These are phyloP conservation scores for Bombyx mandarina DNA, from an alignment of 1,140 invertebrate species.

Conservation along the genomic window DNA sequence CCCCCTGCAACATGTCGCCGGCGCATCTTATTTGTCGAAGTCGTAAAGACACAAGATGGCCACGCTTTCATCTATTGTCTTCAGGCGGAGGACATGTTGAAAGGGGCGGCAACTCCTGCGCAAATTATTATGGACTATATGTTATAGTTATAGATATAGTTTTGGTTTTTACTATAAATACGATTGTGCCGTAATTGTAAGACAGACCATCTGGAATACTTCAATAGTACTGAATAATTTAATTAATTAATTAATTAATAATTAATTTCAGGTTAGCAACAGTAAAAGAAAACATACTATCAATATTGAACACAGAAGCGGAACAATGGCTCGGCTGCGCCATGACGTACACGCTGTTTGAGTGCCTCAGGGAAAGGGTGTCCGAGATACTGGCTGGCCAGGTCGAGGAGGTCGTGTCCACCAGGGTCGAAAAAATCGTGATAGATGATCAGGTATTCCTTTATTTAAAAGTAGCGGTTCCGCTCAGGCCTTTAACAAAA, in stretches of 20 bases:
- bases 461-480: neutral
- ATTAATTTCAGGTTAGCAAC: slow-evolving; percentile 73
- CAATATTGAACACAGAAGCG: slow-evolving; percentile 79
- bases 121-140: too few relatives aligned
- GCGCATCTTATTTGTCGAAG: too few relatives aligned
- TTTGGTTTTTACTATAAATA: too few relatives aligned
- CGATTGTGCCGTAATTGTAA: too few relatives aligned
- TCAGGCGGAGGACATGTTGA: too few relatives aligned
- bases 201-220: too few relatives aligned
- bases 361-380: slow-evolving; percentile 89
- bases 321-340: slow-evolving; percentile 87
- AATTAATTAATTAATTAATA: slow-evolving; percentile 13
- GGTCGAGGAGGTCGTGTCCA: slow-evolving; percentile 70
- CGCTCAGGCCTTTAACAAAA: neutral
- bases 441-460: slow-evolving; percentile 57
- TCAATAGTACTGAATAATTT: neutral
- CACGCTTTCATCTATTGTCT: too few relatives aligned
- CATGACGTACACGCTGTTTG: slow-evolving; percentile 96
- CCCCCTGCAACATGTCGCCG: too few relatives aligned
- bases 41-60: too few relatives aligned
- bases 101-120: too few relatives aligned
- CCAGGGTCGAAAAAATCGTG: slow-evolving; percentile 62
- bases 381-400: slow-evolving; percentile 80
- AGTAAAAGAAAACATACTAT: slow-evolving; percentile 81
- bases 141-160: too few relatives aligned